Evolutionary conservation across 2,888 invertebrate genomes (phyloP).

Genomic region (Drosophila kokeensis): DNA sequence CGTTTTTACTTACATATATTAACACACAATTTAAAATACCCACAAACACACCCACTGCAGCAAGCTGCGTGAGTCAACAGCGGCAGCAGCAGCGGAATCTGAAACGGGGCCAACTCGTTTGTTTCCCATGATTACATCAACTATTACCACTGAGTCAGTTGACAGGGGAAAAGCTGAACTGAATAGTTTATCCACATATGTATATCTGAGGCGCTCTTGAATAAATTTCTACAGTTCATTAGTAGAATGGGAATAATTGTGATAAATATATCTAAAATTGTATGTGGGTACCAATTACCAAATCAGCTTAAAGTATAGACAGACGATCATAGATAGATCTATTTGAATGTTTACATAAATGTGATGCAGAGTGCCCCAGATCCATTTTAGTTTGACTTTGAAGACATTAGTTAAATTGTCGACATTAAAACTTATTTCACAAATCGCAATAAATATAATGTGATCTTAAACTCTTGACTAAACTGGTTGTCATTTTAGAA

Average conservation of each 20-base stretch:
- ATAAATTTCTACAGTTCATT: not conserved
- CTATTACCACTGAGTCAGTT: not conserved
- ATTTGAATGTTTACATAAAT: not conserved
- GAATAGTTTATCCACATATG: not conserved
- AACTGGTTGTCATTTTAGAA: not conserved
- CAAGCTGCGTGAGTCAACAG: not conserved
- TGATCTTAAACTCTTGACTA: not conserved
- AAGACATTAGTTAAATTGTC: too few species aligned
- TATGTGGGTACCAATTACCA: too few species aligned
- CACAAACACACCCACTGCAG: constrained; percentile 4
- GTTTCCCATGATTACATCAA: not conserved
- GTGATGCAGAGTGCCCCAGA: not conserved
- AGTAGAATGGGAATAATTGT: not conserved
- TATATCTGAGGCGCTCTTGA: not conserved
- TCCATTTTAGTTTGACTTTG: too few species aligned
- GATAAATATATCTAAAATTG: not conserved
- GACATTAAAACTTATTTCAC: not conserved
- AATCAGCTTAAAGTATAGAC: not conserved
- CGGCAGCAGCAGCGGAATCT: not conserved
- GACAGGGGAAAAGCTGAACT: not conserved
- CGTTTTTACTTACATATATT: not conserved
- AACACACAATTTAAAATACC: not conserved
- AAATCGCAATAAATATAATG: not conserved
- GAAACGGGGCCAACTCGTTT: constrained; percentile 8
- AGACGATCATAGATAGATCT: not conserved